phyloP scores from a whole-genome alignment of 2,113 vertebrate genomes.

The Saimiri boliviensis region DNA sequence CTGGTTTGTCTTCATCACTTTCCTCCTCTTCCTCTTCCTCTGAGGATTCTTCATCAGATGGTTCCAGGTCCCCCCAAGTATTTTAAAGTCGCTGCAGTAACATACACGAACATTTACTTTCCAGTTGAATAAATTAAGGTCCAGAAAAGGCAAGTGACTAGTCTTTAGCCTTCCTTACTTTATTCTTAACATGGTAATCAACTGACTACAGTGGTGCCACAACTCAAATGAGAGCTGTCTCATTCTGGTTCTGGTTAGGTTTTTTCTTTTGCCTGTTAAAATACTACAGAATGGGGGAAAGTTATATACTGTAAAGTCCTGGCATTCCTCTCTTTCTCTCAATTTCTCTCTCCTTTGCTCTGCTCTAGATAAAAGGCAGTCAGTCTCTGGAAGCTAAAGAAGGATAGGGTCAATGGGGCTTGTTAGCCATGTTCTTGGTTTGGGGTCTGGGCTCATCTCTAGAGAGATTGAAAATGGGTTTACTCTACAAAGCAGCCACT shows the following conservation, averaged over 20 bases:
- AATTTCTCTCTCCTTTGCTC: background rate
- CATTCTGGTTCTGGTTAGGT: background rate
- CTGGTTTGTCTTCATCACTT: slow-evolving; percentile 95
- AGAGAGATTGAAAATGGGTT: background rate
- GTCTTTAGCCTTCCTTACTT: background rate
- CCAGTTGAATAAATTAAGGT: background rate
- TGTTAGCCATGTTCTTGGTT: background rate
- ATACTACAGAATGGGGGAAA: background rate
- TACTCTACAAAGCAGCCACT: background rate
- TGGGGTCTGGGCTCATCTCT: background rate
- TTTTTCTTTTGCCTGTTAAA: background rate
- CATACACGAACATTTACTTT: background rate
- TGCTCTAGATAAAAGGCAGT: background rate
- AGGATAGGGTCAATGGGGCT: background rate
- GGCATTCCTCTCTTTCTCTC: background rate
- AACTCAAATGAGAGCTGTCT: background rate
- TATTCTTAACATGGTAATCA: background rate
- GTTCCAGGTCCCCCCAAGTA: slow-evolving; percentile 96
- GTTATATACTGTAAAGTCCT: background rate
- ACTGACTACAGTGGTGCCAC: background rate
- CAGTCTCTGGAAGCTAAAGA: background rate
- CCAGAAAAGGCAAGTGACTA: background rate
- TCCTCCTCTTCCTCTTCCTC: slow-evolving; percentile 96
- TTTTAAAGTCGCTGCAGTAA: background rate
- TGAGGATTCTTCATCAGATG: slow-evolving; percentile 94